These are phyloP conservation scores for Dione juno DNA, from an alignment of 2,888 invertebrate genomes.

Conservation along the genomic window DNA sequence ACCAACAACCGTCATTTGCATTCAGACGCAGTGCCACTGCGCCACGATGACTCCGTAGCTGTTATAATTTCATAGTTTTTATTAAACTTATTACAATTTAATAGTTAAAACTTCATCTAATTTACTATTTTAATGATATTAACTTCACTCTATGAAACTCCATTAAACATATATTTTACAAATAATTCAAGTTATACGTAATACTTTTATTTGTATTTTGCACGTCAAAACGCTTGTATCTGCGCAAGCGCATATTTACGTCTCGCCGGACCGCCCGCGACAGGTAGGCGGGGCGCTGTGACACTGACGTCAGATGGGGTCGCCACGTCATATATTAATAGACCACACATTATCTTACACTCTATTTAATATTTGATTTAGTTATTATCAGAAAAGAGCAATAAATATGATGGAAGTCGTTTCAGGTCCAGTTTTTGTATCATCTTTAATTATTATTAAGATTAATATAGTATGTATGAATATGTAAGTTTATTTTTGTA, in stretches of 20 bases:
- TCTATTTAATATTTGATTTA: constrained; percentile 12
- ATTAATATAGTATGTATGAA: too few relatives aligned
- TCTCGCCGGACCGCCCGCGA: constrained; percentile 76
- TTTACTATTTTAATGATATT: too few relatives aligned
- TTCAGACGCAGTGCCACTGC: too few relatives aligned
- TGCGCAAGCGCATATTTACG: constrained; percentile 71
- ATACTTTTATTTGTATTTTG: constrained; percentile 34
- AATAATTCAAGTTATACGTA: not conserved
- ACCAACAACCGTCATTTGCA: too few relatives aligned
- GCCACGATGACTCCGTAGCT: too few relatives aligned
- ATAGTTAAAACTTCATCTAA: too few relatives aligned
- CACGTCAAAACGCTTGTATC: constrained; percentile 63
- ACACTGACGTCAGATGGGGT: constrained; percentile 53
- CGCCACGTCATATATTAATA: constrained; percentile 35
- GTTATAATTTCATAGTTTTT: too few relatives aligned
- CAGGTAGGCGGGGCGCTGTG: constrained; percentile 77
- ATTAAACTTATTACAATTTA: too few relatives aligned
- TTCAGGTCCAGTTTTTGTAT: not conserved
- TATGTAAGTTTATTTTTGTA: too few relatives aligned
- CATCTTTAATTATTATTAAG: too few relatives aligned
- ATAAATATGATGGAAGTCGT: not conserved
- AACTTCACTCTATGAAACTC: too few relatives aligned
- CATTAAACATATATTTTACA: not conserved
- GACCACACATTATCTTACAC: constrained; percentile 27
- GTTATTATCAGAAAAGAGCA: constrained; percentile 12